Evolutionary conservation across 1,140 invertebrate species (phyloP), one percentile per base, ranked within the genome.

Genomic region (Drosophila triauraria): DNA sequence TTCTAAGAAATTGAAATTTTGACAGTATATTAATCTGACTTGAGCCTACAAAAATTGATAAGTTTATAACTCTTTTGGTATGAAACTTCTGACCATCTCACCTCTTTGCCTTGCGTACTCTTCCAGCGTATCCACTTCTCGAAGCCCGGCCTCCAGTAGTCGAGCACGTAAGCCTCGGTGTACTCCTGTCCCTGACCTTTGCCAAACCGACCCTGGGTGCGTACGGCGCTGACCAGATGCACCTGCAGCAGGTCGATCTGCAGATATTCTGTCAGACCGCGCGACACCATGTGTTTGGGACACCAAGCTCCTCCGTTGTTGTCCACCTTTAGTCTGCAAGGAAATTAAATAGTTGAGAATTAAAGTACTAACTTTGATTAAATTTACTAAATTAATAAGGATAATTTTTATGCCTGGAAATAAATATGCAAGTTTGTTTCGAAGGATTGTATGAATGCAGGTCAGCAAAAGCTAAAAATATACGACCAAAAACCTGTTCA

Each of bases 301-400:
- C 98, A 99, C 98, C 98, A 99, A 0, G 98, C 98, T n/a, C 98
- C 98, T 30, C 98, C 97, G 79, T 97, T 96, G 75, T 96, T 95
- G 91, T 99, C 97, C 72, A 96, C 95, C 69, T 97, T 95, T 76
- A 99, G 94, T 93, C 98, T 99, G 74, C 9, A 91, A 78, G 92
- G 93, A 51, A 53, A 13, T 17, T 2, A 46, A 8, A 20, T 10
- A 25, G 15, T 43, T n/a, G n/a, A n/a, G n/a, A n/a, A n/a, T n/a
- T 64, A 46, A 64, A 23, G 5, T 5, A 30, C 27, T 30, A 30
- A 30, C 6, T 30, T 30, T 30, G 1, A 30, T 25, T 32, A n/a
- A 42, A 10, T 27, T 71, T 59, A 5, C 0, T 35, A 13, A 35
- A n/a, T 27, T 1, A 50, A 10, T 27, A 9, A 15, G 13, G 30